phyloP scores from a whole-genome alignment of 1,140 invertebrate genomes.

The Ladona fulva region DNA sequence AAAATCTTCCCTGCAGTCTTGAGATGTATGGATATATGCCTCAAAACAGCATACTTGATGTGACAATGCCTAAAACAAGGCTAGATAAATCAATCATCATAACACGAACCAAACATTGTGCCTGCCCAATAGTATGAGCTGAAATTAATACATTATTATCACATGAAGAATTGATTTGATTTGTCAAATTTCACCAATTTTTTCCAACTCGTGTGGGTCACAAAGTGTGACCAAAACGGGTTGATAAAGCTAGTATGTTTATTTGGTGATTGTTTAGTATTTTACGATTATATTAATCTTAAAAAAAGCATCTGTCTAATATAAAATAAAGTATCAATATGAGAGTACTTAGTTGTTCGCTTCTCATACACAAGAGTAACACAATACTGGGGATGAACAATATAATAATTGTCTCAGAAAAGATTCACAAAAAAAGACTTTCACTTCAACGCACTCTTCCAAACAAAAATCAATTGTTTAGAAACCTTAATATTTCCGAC shows the following conservation, averaged over 20 bases:
- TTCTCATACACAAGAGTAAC: background rate
- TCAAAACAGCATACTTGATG: background rate
- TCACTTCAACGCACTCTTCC: background rate
- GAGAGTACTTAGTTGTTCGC: conserved; percentile 5
- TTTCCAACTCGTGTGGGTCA: background rate
- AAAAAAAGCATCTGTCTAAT: conserved; percentile 5
- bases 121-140: conserved; percentile 3
- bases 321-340: background rate
- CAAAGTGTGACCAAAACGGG: background rate
- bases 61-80: background rate
- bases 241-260: background rate
- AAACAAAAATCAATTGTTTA: background rate
- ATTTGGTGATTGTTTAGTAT: conserved; percentile 7
- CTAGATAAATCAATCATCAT: background rate
- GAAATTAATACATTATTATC: conserved; percentile 5
- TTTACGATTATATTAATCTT: conserved; percentile 11
- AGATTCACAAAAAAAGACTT: background rate
- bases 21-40: background rate
- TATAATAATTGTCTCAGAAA: background rate
- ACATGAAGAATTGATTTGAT: background rate
- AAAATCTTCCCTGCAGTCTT: background rate
- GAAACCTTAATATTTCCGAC: background rate
- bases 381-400: background rate
- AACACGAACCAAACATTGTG: background rate
- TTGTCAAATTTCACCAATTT: background rate